phyloP scores from a whole-genome alignment of 2,113 vertebrate species.

The Pipra filicauda region DNA sequence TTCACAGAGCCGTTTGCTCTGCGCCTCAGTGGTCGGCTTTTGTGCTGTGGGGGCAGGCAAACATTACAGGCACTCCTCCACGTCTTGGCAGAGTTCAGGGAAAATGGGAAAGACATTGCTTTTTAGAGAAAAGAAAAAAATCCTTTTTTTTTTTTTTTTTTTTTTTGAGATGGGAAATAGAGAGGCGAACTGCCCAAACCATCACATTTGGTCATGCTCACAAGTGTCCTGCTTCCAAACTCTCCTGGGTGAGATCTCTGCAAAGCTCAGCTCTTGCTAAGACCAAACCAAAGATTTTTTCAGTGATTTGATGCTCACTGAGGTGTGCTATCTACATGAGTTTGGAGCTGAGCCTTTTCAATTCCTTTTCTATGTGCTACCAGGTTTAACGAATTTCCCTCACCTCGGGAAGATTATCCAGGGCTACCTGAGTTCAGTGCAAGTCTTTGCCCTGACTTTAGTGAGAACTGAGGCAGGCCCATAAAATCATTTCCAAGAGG shows the following conservation, averaged over 20 bases:
- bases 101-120: not conserved
- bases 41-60: not conserved
- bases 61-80: not conserved
- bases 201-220: not conserved
- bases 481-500: not conserved
- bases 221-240: not conserved
- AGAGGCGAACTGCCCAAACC: not conserved
- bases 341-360: not conserved
- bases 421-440: not conserved
- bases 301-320: not conserved
- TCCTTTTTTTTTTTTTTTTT: too few species aligned
- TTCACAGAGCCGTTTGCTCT: not conserved
- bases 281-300: not conserved
- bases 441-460: not conserved
- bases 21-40: fast-evolving
- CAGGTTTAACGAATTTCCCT: not conserved
- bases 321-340: not conserved
- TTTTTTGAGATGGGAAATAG: not conserved
- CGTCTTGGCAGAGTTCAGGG: not conserved
- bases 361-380: not conserved
- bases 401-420: not conserved
- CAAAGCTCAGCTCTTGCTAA: not conserved
- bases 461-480: not conserved
- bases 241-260: not conserved
- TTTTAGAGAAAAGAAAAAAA: not conserved